Evolutionary conservation across 2,113 vertebrate genomes (phyloP), one percentile per base, ranked within the genome.

Genomic region (Silurus glanis): DNA sequence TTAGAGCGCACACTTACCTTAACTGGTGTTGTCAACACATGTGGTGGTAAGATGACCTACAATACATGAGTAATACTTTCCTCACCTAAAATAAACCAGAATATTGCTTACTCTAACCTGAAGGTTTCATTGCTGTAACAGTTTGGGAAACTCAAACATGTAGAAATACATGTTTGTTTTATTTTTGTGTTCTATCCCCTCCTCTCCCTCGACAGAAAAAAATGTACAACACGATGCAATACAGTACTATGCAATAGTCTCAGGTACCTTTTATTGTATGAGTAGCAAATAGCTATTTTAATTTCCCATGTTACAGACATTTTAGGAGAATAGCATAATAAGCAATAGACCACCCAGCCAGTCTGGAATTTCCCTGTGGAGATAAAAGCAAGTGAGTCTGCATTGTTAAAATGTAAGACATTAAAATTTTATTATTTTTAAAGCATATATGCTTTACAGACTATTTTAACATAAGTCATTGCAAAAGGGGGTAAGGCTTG

Each of bases 1-100:
- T 83, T 58, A 85, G 28, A 67, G 23, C 6, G 12, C 51, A 59
- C 45, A 62, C 25, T 80, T 88, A 66, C 62, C 37, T 83, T 80
- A 64, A 80, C 55, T 66, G 55, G 53, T 49, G 55, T 56, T 51
- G 49, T 37, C 45, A 12, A 49, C 37, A 53, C 28, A 12, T 61
- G 61, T 58, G 55, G 12, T 53, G 12, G 37, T 49, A 58, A 74
- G n/a, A 59, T 82, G 16, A 49, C 51, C 8, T 49, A 17, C n/a
- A 84, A 49, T 74, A 25, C 21, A 51, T n/a, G 2, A 85, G 51
- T 47, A 56, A 80, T 19, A 78, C 23, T 47, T 85, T 58, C 19
- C 53, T 47, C 51, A 53, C 9, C 23, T 64, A n/a, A 83, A 59
- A 17, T 28, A 83, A 83, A 80, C 56, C 56, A 37, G 16, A 80